A percentile compares a stretch with the other conserved stretches of the same genome.
These are phyloP conservation scores for Eledona agricola DNA, from an alignment of 2,888 invertebrate genomes.

Conservation along the genomic window DNA sequence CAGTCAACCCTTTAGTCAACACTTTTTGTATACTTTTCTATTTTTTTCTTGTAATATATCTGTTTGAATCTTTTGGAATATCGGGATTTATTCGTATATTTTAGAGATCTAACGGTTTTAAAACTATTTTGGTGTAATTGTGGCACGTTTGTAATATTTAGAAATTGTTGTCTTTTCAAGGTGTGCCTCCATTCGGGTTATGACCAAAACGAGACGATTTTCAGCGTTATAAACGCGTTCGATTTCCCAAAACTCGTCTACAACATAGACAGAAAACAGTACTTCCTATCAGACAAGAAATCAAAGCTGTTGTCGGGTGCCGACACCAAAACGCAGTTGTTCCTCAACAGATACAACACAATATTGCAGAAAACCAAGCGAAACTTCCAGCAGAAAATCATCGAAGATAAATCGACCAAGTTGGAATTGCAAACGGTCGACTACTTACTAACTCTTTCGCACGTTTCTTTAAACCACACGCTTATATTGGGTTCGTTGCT, in stretches of 20 bases:
- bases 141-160: slow-evolving; percentile 9
- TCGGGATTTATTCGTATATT: too few species aligned
- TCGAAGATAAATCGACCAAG: slow-evolving; percentile 46
- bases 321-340: slow-evolving; percentile 74
- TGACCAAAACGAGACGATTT: slow-evolving; percentile 76
- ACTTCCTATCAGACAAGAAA: slow-evolving; percentile 63
- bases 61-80: too few species aligned
- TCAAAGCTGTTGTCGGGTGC: slow-evolving; percentile 69
- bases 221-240: slow-evolving; percentile 84
- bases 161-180: slow-evolving; percentile 48
- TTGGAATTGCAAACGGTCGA: slow-evolving; percentile 59
- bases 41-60: too few species aligned
- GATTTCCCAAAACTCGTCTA: slow-evolving; percentile 81
- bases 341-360: slow-evolving; percentile 70
- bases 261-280: slow-evolving; percentile 82
- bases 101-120: slow-evolving; percentile 1
- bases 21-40: too few species aligned
- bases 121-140: background rate
- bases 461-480: slow-evolving; percentile 54
- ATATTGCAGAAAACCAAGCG: slow-evolving; percentile 78
- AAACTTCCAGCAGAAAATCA: slow-evolving; percentile 55
- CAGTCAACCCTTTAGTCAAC: too few species aligned
- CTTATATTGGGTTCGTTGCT: slow-evolving; percentile 59
- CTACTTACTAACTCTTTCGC: slow-evolving; percentile 57
- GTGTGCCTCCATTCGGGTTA: slow-evolving; percentile 69